Base-by-base conservation (phyloP, 2,888 invertebrate genomes). In the Apamea crenata region DNA sequence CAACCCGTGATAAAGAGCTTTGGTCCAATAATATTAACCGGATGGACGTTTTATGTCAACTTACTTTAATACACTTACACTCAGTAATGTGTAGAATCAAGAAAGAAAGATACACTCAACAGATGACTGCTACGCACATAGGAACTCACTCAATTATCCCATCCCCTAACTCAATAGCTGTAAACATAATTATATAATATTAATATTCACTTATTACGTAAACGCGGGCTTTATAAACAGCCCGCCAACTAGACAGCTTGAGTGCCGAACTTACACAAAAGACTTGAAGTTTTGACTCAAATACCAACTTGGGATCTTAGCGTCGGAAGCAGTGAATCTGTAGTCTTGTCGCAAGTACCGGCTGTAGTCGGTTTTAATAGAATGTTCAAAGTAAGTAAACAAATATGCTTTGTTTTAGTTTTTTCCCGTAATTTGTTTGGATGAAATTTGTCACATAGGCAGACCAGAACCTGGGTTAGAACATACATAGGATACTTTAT, bases 191-290 rank as follows among this genome's bases (percentile, higher is more conserved):
- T 29, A 68, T 32, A 65, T 85, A 68, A 72, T 77, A 76, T 74
- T 68, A 78, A 76, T 83, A 74, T 80, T 56, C 63, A 63, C 65
- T 80, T 81, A 84, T 76, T 63, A 84, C 71, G 69, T 77, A 77
- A 83, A 71, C 53, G 29, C 29, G n/a, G 68, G 44, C 74, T 59
- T 76, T 79, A 79, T 86, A 88, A 89, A 88, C 86, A 88, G 77
- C 87, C 82, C 69, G 82, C 85, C 87, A 89, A 90, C 90, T 88
- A 89, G 89, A 82, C 83, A 82, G 76, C 81, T 81, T 87, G 79
- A 88, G 88, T 88, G 89, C 83, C 82, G 87, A 93, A 93, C 87
- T 93, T 90, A 91, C 88, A 94, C 93, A 93, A 93, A 93, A 93
- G 92, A 89, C 91, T 86, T 83, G 87, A 91, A 93, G 91, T 91